These are phyloP conservation scores for Onychostoma macrolepis DNA, from an alignment of 2,113 vertebrate genomes.

Conservation along the genomic window DNA sequence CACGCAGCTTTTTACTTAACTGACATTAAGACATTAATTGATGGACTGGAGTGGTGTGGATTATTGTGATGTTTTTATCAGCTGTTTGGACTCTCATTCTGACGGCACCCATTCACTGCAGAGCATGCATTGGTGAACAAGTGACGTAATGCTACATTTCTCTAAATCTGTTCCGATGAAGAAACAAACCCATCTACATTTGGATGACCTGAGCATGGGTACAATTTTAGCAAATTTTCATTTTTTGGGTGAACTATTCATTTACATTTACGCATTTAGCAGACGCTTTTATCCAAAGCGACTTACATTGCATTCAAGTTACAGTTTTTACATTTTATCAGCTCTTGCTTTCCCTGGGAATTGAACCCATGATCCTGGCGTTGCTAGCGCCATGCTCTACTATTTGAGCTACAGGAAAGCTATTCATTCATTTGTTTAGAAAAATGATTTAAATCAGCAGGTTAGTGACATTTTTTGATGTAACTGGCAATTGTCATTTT, in stretches of 20 bases:
- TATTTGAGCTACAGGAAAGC: too few relatives aligned
- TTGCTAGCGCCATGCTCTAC: too few relatives aligned
- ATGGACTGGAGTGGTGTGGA: neutral
- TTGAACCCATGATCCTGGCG: too few relatives aligned
- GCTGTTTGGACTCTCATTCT: neutral
- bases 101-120: neutral
- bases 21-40: too few relatives aligned
- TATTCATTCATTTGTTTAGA: neutral
- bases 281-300: too few relatives aligned
- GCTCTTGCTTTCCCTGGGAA: too few relatives aligned
- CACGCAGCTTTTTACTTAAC: too few relatives aligned
- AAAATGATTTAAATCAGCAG: neutral
- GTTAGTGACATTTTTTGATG: neutral
- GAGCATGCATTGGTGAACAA: neutral
- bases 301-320: too few relatives aligned
- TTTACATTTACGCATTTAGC: too few relatives aligned
- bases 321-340: too few relatives aligned
- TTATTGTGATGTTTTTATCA: slow-evolving; percentile 3
- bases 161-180: neutral
- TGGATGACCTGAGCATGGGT: too few relatives aligned
- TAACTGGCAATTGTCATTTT: neutral
- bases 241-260: neutral
- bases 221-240: neutral
- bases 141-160: neutral
- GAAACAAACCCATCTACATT: neutral